Conservation (phyloP, 1,140 invertebrate genomes). For the Drosophila pachea region DNA sequence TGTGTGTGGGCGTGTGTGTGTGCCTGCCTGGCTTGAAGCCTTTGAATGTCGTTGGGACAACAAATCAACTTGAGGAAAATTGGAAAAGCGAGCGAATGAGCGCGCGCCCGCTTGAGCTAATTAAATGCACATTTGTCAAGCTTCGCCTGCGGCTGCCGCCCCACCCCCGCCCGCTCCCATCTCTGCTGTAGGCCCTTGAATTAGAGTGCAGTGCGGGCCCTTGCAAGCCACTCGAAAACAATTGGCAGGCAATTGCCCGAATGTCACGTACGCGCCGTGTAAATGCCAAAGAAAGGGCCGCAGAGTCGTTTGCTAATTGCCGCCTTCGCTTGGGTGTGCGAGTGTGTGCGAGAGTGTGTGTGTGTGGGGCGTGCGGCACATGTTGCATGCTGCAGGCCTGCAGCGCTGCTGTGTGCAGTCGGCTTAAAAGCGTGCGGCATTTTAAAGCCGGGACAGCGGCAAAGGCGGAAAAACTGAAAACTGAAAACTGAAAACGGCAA, state of each 20-base stretch:
- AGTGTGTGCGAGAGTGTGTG: too few species aligned
- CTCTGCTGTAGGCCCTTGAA: slow-evolving; percentile 3
- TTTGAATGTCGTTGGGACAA: slow-evolving; percentile 53
- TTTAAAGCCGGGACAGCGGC: not conserved
- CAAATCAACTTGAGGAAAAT: slow-evolving; percentile 40
- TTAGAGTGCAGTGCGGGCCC: too few species aligned
- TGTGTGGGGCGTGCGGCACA: slow-evolving; percentile 31
- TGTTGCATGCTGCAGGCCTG: slow-evolving; percentile 60
- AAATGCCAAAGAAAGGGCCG: slow-evolving; percentile 32
- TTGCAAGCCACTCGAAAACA: slow-evolving; percentile 42
- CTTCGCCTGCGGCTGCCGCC: slow-evolving; percentile 43
- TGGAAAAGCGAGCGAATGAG: slow-evolving; percentile 34
- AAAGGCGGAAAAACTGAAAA: not conserved
- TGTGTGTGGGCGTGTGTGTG: not conserved
- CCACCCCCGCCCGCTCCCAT: not conserved
- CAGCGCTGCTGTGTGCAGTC: slow-evolving; percentile 49
- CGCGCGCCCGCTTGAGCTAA: slow-evolving; percentile 39
- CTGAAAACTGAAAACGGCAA: not conserved
- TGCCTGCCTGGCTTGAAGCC: slow-evolving; percentile 53
- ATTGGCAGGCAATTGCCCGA: slow-evolving; percentile 60
- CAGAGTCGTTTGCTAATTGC: slow-evolving; percentile 55
- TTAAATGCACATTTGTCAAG: slow-evolving; percentile 71
- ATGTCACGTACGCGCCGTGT: slow-evolving; percentile 61
- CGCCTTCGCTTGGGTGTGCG: slow-evolving; percentile 9
- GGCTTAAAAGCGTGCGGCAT: slow-evolving; percentile 32